Conservation (phyloP, 2,888 invertebrate genomes). For the Rhynchonema sp. region DNA sequence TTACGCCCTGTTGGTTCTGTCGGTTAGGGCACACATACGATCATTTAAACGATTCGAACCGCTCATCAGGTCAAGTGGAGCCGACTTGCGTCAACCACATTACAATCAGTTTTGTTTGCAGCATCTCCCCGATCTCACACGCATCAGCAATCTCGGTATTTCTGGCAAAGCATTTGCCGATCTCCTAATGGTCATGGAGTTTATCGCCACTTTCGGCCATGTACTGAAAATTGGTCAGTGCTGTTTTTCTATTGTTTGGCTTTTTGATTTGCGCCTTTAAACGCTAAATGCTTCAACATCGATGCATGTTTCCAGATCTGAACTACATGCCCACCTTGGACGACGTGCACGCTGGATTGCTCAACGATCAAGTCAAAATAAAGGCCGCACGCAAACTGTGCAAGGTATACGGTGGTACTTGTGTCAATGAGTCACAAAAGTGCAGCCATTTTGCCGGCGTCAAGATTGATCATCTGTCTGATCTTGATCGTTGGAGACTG, state of each 20-base stretch:
- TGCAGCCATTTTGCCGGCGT: no score
- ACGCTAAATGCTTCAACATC: background rate
- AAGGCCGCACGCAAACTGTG: constrained; percentile 23
- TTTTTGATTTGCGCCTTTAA: background rate
- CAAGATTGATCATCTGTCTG: no score
- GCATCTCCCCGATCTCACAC: constrained; percentile 40
- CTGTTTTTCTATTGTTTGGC: background rate
- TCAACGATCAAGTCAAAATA: constrained; percentile 24
- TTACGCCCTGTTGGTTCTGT: no score
- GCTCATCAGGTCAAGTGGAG: no score
- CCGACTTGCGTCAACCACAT: no score
- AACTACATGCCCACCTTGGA: constrained; percentile 66
- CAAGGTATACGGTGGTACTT: no score
- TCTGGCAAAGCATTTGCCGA: constrained; percentile 75
- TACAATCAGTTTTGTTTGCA: constrained; percentile 11
- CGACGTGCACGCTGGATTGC: constrained; percentile 28
- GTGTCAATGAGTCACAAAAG: no score
- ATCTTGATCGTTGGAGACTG: no score
- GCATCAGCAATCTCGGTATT: constrained; percentile 58
- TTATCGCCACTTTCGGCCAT: constrained; percentile 82
- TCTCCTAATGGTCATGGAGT: constrained; percentile 82
- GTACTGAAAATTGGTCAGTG: constrained; percentile 69
- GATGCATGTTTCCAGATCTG: constrained; percentile 42
- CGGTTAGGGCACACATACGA: no score
- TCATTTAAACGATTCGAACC: no score